These are phyloP conservation scores for Triplophysa rosa DNA, from an alignment of 2,113 vertebrate genomes.

Conservation along the genomic window DNA sequence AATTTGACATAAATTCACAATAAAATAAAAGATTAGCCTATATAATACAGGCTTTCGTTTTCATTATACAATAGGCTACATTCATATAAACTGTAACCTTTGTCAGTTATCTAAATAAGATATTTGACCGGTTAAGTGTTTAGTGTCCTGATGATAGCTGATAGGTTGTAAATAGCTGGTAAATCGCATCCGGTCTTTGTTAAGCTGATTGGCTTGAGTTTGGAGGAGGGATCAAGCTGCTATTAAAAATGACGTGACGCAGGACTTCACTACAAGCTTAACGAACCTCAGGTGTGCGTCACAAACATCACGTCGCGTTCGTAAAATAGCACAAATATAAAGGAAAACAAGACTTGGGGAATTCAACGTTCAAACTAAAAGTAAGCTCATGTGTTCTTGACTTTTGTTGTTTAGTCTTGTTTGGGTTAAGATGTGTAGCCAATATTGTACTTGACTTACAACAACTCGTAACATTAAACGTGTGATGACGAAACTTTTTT, in stretches of 20 bases:
- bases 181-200: not conserved
- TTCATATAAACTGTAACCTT: not conserved
- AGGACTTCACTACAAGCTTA: not conserved
- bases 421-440: not conserved
- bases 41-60: not conserved
- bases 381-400: not conserved
- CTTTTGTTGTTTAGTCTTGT: not conserved
- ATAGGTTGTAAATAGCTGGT: not conserved
- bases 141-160: not conserved
- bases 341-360: not conserved
- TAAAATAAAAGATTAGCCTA: too few species aligned
- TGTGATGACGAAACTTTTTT: not conserved
- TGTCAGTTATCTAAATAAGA: not conserved
- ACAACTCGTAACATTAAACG: too few species aligned
- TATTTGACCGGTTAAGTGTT: not conserved
- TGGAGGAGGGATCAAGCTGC: conserved; percentile 14
- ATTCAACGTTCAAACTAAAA: not conserved
- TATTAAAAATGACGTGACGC: conserved; percentile 7
- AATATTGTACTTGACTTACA: too few species aligned
- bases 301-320: not conserved
- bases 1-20: too few species aligned
- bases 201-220: conserved; percentile 24
- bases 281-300: not conserved
- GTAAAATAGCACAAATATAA: not conserved
- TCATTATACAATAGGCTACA: not conserved